Conservation (phyloP, 2,888 invertebrate species). For the Rugalucina vietnamica region DNA sequence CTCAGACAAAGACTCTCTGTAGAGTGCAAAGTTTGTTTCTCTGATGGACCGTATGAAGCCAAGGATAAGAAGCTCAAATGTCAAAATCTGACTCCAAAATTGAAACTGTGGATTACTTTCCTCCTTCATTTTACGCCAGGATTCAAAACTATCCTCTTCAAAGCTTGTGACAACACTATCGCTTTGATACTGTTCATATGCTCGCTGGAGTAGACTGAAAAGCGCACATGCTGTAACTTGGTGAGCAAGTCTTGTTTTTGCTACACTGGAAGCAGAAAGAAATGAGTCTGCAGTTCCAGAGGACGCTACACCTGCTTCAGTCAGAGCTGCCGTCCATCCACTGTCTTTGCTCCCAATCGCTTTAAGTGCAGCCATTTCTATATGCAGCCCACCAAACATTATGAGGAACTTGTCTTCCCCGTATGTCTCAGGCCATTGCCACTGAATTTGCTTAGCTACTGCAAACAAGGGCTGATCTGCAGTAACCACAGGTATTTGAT, state of each 20-base stretch:
- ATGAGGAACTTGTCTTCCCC: background rate
- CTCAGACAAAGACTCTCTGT: slow-evolving; percentile 24
- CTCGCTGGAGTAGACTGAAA: slow-evolving; percentile 33
- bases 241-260: slow-evolving; percentile 59
- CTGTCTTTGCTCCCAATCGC: slow-evolving; percentile 24
- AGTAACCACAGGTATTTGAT: background rate
- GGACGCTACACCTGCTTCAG: slow-evolving; percentile 52
- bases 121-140: background rate
- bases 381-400: background rate
- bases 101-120: background rate
- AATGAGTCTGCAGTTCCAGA: slow-evolving; percentile 62
- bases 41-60: slow-evolving; percentile 35
- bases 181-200: background rate
- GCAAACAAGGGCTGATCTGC: slow-evolving; percentile 7
- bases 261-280: slow-evolving; percentile 55
- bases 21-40: slow-evolving; percentile 43
- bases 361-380: background rate
- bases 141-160: background rate
- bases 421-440: background rate
- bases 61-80: slow-evolving; percentile 25
- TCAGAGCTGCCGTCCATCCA: slow-evolving; percentile 48
- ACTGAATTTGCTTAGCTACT: background rate
- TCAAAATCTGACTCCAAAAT: slow-evolving; percentile 4
- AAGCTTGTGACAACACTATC: background rate
- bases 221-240: slow-evolving; percentile 59